Conservation (phyloP, 2,797 vertebrate species). For the Melanotaenia trifasciata region DNA sequence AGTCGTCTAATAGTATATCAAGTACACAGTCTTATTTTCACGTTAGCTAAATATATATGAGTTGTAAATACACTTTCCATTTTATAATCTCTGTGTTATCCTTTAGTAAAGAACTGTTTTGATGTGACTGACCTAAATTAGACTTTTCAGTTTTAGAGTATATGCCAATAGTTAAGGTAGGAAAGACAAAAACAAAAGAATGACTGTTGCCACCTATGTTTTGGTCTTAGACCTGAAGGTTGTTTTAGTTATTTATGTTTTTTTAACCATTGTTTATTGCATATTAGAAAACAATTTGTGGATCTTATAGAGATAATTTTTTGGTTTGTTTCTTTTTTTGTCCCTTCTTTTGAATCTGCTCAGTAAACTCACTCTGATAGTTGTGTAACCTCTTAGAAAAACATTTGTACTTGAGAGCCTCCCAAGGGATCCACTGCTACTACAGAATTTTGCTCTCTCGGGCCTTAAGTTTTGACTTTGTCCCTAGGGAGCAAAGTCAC, state of each 20-base stretch:
- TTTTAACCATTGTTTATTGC: slow-evolving; percentile 27
- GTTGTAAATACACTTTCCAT: too few species aligned
- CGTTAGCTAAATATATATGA: too few species aligned
- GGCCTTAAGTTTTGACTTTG: slow-evolving; percentile 41
- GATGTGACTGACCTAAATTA: not conserved
- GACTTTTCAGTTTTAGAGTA: slow-evolving; percentile 7
- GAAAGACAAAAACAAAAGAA: not conserved
- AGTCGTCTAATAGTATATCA: not conserved
- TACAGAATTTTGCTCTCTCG: slow-evolving; percentile 44
- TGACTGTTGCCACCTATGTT: not conserved
- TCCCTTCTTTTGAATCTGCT: slow-evolving; percentile 32
- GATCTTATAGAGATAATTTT: slow-evolving; percentile 41
- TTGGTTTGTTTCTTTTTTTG: not conserved
- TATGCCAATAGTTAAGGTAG: not conserved
- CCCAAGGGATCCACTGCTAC: slow-evolving; percentile 41
- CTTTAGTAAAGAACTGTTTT: not conserved
- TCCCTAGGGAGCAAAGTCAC: slow-evolving; percentile 40
- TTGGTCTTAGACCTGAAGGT: not conserved
- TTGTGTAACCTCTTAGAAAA: slow-evolving; percentile 54
- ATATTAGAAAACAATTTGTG: slow-evolving; percentile 51
- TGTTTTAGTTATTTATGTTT: not conserved
- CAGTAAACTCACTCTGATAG: slow-evolving; percentile 38
- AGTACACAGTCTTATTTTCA: too few species aligned
- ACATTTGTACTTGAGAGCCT: slow-evolving; percentile 54
- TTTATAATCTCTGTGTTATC: too few species aligned